A percentile compares a stretch with the other conserved stretches of the same genome.
These are phyloP conservation scores for Calameuta idolon DNA, from an alignment of 2,888 invertebrate genomes.

Conservation along the genomic window DNA sequence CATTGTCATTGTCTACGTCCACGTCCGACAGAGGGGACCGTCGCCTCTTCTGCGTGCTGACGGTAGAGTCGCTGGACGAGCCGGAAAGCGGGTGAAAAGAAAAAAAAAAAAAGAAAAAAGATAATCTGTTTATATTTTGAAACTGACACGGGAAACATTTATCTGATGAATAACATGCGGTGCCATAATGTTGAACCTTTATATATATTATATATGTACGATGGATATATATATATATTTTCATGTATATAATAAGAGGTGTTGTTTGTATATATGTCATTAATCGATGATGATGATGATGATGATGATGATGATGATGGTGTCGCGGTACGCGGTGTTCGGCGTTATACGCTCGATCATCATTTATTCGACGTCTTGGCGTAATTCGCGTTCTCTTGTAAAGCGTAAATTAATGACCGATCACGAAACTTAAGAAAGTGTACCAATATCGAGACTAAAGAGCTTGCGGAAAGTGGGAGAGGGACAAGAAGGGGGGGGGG, in stretches of 20 bases:
- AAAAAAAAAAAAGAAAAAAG: neutral
- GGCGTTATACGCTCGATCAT: slow-evolving; percentile 5
- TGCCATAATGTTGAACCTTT: slow-evolving; percentile 66
- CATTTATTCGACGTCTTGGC: neutral
- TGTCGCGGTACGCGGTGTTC: slow-evolving; percentile 38
- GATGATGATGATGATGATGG: slow-evolving; percentile 43
- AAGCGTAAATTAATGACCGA: neutral
- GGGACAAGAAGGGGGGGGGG: neutral
- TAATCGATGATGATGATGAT: slow-evolving; percentile 47
- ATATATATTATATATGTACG: slow-evolving; percentile 50
- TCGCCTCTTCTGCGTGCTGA: neutral
- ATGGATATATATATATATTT: slow-evolving; percentile 51
- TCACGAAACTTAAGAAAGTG: slow-evolving; percentile 6
- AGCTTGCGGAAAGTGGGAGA: slow-evolving; percentile 21
- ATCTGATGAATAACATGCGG: slow-evolving; percentile 49
- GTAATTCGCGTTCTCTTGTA: neutral
- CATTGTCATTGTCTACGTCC: neutral
- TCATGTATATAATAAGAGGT: slow-evolving; percentile 65
- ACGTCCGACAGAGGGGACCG: neutral
- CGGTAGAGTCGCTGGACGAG: slow-evolving; percentile 8
- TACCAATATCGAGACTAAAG: slow-evolving; percentile 19
- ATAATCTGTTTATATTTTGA: slow-evolving; percentile 46
- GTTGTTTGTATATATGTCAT: slow-evolving; percentile 67
- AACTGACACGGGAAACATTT: slow-evolving; percentile 36
- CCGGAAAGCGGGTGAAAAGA: slow-evolving; percentile 1